Base-by-base conservation (phyloP, 2,113 vertebrate genomes). In the Otolemur garnettii region DNA sequence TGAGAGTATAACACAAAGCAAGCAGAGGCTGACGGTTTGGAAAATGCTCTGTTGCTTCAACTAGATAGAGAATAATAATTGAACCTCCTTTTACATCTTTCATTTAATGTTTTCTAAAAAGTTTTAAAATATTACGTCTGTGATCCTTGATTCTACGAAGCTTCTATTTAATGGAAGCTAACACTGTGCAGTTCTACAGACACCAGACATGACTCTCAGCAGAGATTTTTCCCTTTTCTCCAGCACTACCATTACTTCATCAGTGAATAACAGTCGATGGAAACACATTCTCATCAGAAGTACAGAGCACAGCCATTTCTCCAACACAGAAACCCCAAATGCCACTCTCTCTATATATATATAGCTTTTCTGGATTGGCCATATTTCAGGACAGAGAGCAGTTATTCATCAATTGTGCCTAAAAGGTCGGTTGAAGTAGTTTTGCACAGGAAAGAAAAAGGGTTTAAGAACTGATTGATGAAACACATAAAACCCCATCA, bases 371-470 rank as follows among this genome's bases (percentile, higher is more conserved):
- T 22, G 68, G n/a, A 83, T 13, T 78, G 77, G 55, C 80, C 59
- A 30, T 95, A 96, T 95, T 95, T 97, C 91, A 97, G 75, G 30
- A 11, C 19, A 33, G 28, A 95, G 66, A 94, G 81, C 28, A 69
- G 79, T 4, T 88, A 94, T 87, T 88, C 83, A 62, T 94, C 53
- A 97, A 92, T 78, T 95, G 71, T 84, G 30, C 66, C 55, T 94
- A 85, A 95, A 82, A 91, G 64, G 14, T 81, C 93, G 35, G 24
- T 79, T 68, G 59, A 92, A 93, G 55, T 90, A 35, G 55, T 90
- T 83, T 21, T 92, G 19, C 1, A 64, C 62, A 86, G 14, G 74
- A 74, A 71, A 45, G 77, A 66, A 83, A 78, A 81, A 96, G 69
- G 26, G 35, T 59, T 79, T 71, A 81, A 14, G 35, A 89, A 86